These are phyloP conservation scores for Anguilla marmorata DNA, from an alignment of 2,797 vertebrate species.

Conservation along the genomic window DNA sequence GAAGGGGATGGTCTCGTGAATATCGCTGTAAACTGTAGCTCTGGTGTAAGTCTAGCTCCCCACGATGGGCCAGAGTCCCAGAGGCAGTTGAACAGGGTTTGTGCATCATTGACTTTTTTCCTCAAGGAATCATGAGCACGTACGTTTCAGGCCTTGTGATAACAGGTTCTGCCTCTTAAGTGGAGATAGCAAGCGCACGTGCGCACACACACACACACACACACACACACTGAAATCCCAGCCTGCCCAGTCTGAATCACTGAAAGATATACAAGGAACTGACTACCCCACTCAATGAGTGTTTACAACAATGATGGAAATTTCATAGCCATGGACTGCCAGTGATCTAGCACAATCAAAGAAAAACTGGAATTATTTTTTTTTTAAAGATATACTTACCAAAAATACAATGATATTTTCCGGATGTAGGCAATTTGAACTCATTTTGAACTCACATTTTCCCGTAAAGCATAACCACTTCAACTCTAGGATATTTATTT, in stretches of 20 bases:
- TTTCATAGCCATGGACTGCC: background rate
- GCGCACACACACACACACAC: background rate
- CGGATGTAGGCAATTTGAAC: background rate
- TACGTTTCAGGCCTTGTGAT: background rate
- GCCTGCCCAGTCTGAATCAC: constrained; percentile 21
- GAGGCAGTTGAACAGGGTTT: background rate
- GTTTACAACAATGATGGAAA: background rate
- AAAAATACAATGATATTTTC: background rate
- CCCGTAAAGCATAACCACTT: background rate
- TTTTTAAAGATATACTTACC: background rate
- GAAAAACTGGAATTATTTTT: background rate
- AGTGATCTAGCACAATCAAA: background rate
- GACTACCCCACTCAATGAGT: background rate
- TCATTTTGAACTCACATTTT: background rate
- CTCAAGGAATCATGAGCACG: background rate
- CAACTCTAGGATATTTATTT: background rate
- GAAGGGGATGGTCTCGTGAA: background rate
- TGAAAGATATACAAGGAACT: background rate
- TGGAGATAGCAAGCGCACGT: background rate
- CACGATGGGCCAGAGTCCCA: background rate
- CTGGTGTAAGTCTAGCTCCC: background rate
- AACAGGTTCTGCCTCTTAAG: background rate
- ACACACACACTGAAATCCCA: constrained; percentile 35
- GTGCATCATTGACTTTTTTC: background rate
- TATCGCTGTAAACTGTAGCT: background rate